phyloP scores from a whole-genome alignment of 2,888 invertebrate species.

The Acleris emargana region DNA sequence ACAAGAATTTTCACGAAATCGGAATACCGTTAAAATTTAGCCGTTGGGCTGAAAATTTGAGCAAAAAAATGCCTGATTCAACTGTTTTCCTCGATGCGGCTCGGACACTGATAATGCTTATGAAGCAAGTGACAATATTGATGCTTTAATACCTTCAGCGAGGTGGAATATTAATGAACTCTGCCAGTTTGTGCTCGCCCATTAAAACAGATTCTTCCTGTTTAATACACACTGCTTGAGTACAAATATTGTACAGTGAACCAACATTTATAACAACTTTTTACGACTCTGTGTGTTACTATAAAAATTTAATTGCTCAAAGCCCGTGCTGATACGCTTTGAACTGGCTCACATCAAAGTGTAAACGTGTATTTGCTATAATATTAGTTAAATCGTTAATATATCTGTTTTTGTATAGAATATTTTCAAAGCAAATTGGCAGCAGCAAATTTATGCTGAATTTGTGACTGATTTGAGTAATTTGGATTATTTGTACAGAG shows the following conservation, averaged over 20 bases:
- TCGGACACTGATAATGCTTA: too few species aligned
- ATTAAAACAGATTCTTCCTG: not conserved
- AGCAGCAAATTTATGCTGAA: slow-evolving; percentile 7
- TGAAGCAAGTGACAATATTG: too few species aligned
- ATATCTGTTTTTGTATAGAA: slow-evolving; percentile 18
- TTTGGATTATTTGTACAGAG: slow-evolving; percentile 3
- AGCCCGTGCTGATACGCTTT: slow-evolving; percentile 15
- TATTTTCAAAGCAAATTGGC: slow-evolving; percentile 23
- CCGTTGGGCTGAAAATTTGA: too few species aligned
- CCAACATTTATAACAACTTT: slow-evolving; percentile 11
- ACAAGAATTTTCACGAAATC: too few species aligned
- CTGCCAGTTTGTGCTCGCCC: too few species aligned
- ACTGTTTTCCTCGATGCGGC: too few species aligned
- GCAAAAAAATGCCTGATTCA: too few species aligned
- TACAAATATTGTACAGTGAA: slow-evolving; percentile 6
- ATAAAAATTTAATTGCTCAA: slow-evolving; percentile 31
- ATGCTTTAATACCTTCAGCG: too few species aligned
- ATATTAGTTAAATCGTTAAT: slow-evolving; percentile 26
- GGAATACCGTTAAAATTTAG: too few species aligned
- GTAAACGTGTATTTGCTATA: slow-evolving; percentile 15
- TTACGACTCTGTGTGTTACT: slow-evolving; percentile 20
- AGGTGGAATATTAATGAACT: too few species aligned
- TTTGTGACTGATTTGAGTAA: not conserved
- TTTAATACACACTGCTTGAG: not conserved
- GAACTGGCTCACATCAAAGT: slow-evolving; percentile 32